Conservation (phyloP, 2,113 vertebrate species). For the Coryphaenoides rupestris region DNA sequence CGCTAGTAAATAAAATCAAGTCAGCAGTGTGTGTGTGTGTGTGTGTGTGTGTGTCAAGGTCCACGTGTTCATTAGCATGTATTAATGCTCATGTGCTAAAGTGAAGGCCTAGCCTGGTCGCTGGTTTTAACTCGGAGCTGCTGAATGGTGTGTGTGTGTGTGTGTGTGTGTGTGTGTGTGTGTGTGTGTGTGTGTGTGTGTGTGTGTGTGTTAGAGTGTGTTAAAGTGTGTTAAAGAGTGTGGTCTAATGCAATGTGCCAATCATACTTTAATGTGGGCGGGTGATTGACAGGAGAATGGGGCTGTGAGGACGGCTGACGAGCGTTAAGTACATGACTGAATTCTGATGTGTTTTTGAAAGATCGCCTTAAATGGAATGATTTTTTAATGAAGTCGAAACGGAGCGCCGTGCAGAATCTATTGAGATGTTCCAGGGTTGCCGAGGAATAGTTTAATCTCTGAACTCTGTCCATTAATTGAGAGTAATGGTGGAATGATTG, state of each 20-base stretch:
- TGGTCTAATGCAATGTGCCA: conserved; percentile 11
- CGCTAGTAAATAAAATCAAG: no score
- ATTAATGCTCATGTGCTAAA: not conserved
- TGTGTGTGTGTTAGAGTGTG: conserved; percentile 3
- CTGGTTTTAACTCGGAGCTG: not conserved
- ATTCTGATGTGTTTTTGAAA: conserved; percentile 46
- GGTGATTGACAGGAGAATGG: conserved; percentile 38
- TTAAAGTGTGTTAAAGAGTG: not conserved
- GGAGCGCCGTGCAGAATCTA: not conserved
- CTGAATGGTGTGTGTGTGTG: not conserved
- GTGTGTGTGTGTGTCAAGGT: not conserved
- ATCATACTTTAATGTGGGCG: conserved; percentile 30
- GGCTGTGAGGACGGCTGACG: conserved; percentile 28
- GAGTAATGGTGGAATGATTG: not conserved
- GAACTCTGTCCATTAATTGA: not conserved
- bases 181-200: not conserved
- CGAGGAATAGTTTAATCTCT: not conserved
- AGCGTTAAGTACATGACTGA: conserved; percentile 49
- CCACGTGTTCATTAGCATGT: not conserved
- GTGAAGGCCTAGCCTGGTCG: not conserved
- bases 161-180: conserved; percentile 2
- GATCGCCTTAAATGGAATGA: conserved; percentile 32
- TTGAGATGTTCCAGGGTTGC: not conserved
- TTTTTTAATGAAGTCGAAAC: conserved; percentile 8
- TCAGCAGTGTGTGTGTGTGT: not conserved